Evolutionary conservation across 2,113 vertebrate species (phyloP), one percentile per base, ranked within the genome.

Genomic region (Equus quagga): DNA sequence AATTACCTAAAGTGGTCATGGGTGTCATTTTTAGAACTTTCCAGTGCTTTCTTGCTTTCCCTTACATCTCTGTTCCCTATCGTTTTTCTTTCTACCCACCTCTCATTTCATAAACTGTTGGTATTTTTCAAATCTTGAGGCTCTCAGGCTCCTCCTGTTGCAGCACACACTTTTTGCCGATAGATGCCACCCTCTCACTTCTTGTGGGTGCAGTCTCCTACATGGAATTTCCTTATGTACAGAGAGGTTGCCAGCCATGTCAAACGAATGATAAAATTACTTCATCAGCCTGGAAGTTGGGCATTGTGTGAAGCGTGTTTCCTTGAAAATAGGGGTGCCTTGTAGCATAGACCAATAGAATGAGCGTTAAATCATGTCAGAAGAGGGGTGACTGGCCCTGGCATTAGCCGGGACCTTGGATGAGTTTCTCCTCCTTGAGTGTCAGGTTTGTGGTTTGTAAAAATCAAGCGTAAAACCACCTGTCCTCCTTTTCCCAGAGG

Each of bases 161-260:
- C 72, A 95, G 19, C 24, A n/a, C 78, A 36, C 28, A 24, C n/a
- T 62, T 89, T 82, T 72, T 58, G 85, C 91, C 97, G 86, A 6
- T 69, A 97, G 97, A n/a, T 91, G 97, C 8, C 85, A 2, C 93
- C 49, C 15, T 97, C 82, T 72, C 58, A 8, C 93, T 88, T 92
- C 87, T 79, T 31, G 2, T 33, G 49, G 75, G n/a, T 2, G 0
- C 26, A 13, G 2, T 26, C 31, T 67, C 17, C 46, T 6, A 11
- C 21, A 41, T 62, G 44, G 56, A 12, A 5, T 78, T 75, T 24
- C 23, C 10, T 67, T 58, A 2, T 0, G 5, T 60, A 9, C 49
- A 44, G 36, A 72, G 85, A 65, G 41, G 75, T 65, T 41, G n/a
- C 58, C 2, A 3, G 41, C 64, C 49, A 0, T 14, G 21, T 73